phyloP scores from a whole-genome alignment of 2,888 invertebrate species.

The Cheilosia pagana region DNA sequence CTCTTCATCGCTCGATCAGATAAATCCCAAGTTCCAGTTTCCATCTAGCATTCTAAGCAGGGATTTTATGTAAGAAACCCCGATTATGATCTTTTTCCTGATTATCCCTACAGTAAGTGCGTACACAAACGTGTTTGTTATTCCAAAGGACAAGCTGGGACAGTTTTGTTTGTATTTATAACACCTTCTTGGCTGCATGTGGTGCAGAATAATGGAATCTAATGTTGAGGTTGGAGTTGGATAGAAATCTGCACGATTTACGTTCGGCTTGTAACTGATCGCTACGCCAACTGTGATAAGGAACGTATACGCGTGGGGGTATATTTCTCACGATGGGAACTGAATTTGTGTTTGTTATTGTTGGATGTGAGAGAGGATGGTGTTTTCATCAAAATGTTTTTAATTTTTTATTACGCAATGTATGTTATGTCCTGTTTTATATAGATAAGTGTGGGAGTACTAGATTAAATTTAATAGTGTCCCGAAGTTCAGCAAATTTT shows the following conservation, averaged over 20 bases:
- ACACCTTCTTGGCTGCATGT: slow-evolving; percentile 42
- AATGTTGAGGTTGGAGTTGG: slow-evolving; percentile 24
- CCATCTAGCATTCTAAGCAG: slow-evolving; percentile 41
- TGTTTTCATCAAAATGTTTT: no score
- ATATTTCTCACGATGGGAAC: slow-evolving; percentile 36
- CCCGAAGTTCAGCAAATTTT: no score
- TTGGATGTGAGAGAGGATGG: no score
- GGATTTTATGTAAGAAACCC: slow-evolving; percentile 48
- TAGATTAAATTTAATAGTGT: no score
- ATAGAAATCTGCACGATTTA: slow-evolving; percentile 54
- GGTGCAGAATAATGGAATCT: slow-evolving; percentile 58
- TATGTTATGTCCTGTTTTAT: no score
- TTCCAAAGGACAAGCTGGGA: slow-evolving; percentile 42
- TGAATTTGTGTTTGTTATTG: not conserved
- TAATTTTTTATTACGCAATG: no score
- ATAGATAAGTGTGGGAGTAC: no score
- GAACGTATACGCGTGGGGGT: slow-evolving; percentile 3
- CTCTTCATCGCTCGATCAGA: slow-evolving; percentile 28
- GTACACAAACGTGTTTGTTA: slow-evolving; percentile 46
- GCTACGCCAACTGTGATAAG: not conserved
- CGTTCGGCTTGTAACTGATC: slow-evolving; percentile 29
- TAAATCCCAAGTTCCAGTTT: slow-evolving; percentile 47
- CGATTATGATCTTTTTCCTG: slow-evolving; percentile 53
- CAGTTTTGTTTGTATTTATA: slow-evolving; percentile 38
- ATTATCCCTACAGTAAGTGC: slow-evolving; percentile 29